Base-by-base conservation (phyloP, 2,888 invertebrate genomes). In the Lomographa bimaculata region DNA sequence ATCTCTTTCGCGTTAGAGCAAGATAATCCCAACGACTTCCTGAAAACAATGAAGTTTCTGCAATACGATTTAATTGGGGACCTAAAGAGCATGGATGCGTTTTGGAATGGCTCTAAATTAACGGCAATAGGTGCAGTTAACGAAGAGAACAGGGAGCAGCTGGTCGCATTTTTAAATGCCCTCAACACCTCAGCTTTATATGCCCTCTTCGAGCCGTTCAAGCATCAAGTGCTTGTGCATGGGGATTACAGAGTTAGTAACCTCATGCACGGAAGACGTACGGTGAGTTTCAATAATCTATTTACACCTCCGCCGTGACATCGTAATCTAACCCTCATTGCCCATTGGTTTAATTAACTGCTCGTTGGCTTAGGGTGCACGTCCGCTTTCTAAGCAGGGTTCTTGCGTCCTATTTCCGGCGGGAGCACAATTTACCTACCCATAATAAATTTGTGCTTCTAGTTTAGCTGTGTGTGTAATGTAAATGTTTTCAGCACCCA, bases 161-260 rank as follows among this genome's bases (percentile, higher is more conserved):
- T 79, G 0, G 27, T 33, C 3, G 45, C 24, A 1, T 75, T 63
- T 41, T 27, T 68, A 2, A 36, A 50, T 4, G 19, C 25, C 1
- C 24, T 46, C 1, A 11, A 35, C 0, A 6, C 18, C 1, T 42
- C 51, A 1, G 34, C 39, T 1, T 47, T 68, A n/a, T 10, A 16
- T 3, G 45, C 46, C 1, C 55, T 48, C n/a, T 58, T 54, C 19
- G 43, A 41, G 9, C 30, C 29, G 1, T 1, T 10, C 5, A 42
- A 20, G 6, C 7, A 24, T 0, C 14, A 27, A 3, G 45, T 49
- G 2, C 12, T 51, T 2, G 20, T 17, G 1, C 74, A 77, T 17
- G 68, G 67, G 0, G 76, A 75, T 39, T 79, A 52, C 33, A 61
- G 71, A 10, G 47, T 64, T 9, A 72, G 70, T 24, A 78, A 77